These are phyloP conservation scores for Lophochroa leadbeateri DNA, from an alignment of 2,113 vertebrate species.

Conservation along the genomic window DNA sequence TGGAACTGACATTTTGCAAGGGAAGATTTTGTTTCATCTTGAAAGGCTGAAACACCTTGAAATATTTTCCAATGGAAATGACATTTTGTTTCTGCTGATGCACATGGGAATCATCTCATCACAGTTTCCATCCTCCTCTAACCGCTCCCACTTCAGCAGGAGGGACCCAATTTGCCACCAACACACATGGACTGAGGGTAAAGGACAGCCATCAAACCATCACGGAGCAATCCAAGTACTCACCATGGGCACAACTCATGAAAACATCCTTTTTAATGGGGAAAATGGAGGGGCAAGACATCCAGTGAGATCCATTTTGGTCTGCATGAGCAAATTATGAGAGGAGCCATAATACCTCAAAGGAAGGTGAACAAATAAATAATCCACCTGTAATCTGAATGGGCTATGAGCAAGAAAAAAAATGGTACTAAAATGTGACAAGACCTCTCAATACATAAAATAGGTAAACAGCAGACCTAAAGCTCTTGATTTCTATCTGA, in stretches of 20 bases:
- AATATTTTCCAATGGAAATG: constrained; percentile 54
- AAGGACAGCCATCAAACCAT: not conserved
- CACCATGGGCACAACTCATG: not conserved
- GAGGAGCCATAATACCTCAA: not conserved
- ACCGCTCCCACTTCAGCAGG: not conserved
- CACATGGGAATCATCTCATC: not conserved
- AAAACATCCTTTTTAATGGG: not conserved
- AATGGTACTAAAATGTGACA: not conserved
- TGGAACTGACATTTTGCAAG: constrained; percentile 19
- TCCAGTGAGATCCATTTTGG: not conserved
- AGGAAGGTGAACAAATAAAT: not conserved
- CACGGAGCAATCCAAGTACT: not conserved
- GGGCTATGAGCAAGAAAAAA: not conserved
- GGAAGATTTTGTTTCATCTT: constrained; percentile 23
- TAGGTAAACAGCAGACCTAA: not conserved
- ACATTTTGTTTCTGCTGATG: not conserved
- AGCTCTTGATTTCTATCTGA: not conserved
- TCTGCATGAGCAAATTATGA: not conserved
- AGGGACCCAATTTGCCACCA: not conserved
- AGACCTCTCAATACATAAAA: not conserved
- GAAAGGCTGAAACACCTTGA: constrained; percentile 40
- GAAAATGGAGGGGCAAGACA: not conserved
- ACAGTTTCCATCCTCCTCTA: not conserved
- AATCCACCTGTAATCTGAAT: not conserved
- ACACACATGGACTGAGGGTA: not conserved